A percentile compares a stretch with the other conserved stretches of the same genome.
phyloP scores from a whole-genome alignment of 1,140 invertebrate genomes.

The Meloidogyne exigua region DNA sequence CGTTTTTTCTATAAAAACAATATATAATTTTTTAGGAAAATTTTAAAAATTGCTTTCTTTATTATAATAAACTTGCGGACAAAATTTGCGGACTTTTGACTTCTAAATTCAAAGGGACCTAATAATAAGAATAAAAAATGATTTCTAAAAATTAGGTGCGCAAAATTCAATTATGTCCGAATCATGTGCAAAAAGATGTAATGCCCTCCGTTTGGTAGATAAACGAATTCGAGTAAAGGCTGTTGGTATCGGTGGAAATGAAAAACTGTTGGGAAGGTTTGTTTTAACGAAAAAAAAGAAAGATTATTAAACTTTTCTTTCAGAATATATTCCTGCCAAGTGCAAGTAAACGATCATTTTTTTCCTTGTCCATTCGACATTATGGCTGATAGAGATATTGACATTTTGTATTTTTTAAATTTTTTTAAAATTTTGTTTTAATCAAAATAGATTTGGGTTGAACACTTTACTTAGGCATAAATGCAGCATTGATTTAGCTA shows the following conservation, averaged over 20 bases:
- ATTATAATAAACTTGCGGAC: not conserved
- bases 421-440: not conserved
- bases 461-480: constrained; percentile 92
- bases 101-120: too few species aligned
- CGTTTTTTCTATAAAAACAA: too few species aligned
- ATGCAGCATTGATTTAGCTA: constrained; percentile 89
- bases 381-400: constrained; percentile 94
- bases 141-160: constrained; percentile 51
- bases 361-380: constrained; percentile 87
- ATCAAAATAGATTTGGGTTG: constrained; percentile 70
- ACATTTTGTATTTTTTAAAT: constrained; percentile 74
- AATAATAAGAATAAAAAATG: not conserved
- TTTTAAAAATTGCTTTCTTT: too few species aligned
- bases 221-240: constrained; percentile 89
- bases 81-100: not conserved
- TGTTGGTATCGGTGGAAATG: constrained; percentile 84
- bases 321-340: constrained; percentile 70
- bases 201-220: constrained; percentile 92
- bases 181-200: constrained; percentile 75
- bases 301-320: not conserved
- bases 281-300: not conserved
- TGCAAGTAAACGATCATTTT: constrained; percentile 89
- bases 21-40: too few species aligned
- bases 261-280: constrained; percentile 67
- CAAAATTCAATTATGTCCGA: constrained; percentile 69